phyloP scores from a whole-genome alignment of 2,888 invertebrate species.

The Epistrophe grossulariae region DNA sequence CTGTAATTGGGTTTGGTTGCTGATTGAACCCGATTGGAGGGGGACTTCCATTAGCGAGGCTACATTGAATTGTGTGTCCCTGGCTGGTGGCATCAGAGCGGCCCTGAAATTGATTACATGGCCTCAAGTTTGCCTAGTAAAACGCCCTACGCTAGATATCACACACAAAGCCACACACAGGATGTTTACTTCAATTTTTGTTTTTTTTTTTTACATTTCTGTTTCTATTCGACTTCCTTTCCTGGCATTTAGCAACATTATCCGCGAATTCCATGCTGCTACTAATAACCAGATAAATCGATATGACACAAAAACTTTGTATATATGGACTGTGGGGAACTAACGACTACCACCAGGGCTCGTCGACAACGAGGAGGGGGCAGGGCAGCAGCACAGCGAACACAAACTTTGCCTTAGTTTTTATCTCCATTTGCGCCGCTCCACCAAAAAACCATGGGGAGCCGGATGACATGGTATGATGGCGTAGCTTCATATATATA shows the following conservation, averaged over 20 bases:
- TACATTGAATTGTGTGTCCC: slow-evolving; percentile 37
- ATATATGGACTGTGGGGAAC: slow-evolving; percentile 11
- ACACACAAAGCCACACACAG: slow-evolving; percentile 22
- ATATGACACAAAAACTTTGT: slow-evolving; percentile 61
- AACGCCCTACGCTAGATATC: slow-evolving; percentile 33
- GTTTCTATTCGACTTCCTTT: slow-evolving; percentile 31
- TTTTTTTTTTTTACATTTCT: slow-evolving; percentile 15
- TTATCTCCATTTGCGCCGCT: slow-evolving; percentile 58
- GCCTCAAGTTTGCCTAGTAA: slow-evolving; percentile 19
- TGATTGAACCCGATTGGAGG: slow-evolving; percentile 71
- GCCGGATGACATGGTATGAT: slow-evolving; percentile 61
- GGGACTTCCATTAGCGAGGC: slow-evolving; percentile 59
- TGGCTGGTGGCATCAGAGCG: slow-evolving; percentile 10
- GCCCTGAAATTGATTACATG: slow-evolving; percentile 40
- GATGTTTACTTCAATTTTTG: slow-evolving; percentile 14
- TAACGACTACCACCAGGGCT: neutral
- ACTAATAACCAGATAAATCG: slow-evolving; percentile 72
- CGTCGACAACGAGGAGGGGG: neutral
- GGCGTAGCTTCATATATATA: slow-evolving; percentile 28
- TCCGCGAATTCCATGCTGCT: slow-evolving; percentile 49
- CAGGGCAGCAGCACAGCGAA: slow-evolving; percentile 11
- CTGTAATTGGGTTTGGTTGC: slow-evolving; percentile 68
- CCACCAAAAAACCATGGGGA: slow-evolving; percentile 54
- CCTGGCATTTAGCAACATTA: slow-evolving; percentile 48
- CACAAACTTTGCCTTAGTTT: slow-evolving; percentile 56